A percentile compares a stretch with the other conserved stretches of the same genome.
phyloP scores from a whole-genome alignment of 92 coral and sea anemone species.

The Montipora capitata region DNA sequence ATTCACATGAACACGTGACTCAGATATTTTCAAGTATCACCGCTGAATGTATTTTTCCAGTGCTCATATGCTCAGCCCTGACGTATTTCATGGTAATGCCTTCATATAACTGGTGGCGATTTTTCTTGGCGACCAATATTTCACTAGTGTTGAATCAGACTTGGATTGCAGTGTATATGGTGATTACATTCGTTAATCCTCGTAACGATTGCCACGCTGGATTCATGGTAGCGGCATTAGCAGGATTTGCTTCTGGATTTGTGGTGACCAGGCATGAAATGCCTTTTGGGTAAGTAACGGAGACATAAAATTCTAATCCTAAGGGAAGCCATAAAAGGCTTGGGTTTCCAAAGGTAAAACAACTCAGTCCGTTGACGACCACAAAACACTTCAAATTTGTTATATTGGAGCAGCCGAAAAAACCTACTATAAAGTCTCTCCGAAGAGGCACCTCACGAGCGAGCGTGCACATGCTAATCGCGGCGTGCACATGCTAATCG shows the following conservation, averaged over 20 bases:
- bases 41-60: constrained; percentile 66
- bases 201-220: constrained; percentile 56
- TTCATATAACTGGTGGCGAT: constrained; percentile 66
- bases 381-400: too few species aligned
- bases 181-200: constrained; percentile 55
- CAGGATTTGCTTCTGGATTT: constrained; percentile 71
- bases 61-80: constrained; percentile 54
- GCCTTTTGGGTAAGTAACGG: constrained; percentile 66
- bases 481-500: too few species aligned
- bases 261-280: constrained; percentile 63
- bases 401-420: too few species aligned
- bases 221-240: constrained; percentile 59
- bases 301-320: too few species aligned
- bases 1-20: constrained; percentile 63
- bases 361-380: too few species aligned
- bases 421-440: too few species aligned
- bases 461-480: too few species aligned
- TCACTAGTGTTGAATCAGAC: constrained; percentile 77
- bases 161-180: constrained; percentile 75
- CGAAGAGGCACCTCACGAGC: too few species aligned
- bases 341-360: too few species aligned
- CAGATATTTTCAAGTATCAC: constrained; percentile 56
- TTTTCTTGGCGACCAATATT: constrained; percentile 54
- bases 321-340: too few species aligned
- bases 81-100: constrained; percentile 75